These are phyloP conservation scores for Sebastes minor DNA, from an alignment of 2,797 vertebrate genomes.

Conservation along the genomic window DNA sequence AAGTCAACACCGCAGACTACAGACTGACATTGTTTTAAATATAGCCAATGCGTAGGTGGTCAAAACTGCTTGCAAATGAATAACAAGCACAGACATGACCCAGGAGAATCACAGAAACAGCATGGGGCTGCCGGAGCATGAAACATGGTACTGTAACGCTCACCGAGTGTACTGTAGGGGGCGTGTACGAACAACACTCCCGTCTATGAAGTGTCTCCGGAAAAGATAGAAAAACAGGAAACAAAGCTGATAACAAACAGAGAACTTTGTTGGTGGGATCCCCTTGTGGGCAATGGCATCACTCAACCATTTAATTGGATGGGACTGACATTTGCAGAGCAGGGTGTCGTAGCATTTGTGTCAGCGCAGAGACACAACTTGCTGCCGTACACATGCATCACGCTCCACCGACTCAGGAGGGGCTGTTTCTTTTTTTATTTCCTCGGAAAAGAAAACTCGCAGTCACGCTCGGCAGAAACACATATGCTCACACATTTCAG, in stretches of 20 bases:
- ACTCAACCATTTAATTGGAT: constrained; percentile 78
- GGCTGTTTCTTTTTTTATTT: constrained; percentile 2
- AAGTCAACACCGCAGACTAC: constrained; percentile 63
- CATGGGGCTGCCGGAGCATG: constrained; percentile 19
- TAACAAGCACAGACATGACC: constrained; percentile 65
- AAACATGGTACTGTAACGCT: constrained; percentile 24
- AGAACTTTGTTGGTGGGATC: constrained; percentile 60
- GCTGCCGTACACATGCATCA: constrained; percentile 57
- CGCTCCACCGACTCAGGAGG: constrained; percentile 60
- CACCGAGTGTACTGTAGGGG: constrained; percentile 8
- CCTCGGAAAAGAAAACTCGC: constrained; percentile 42
- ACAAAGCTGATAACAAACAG: constrained; percentile 59
- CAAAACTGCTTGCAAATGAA: constrained; percentile 71
- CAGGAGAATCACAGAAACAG: constrained; percentile 43
- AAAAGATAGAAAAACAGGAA: constrained; percentile 34
- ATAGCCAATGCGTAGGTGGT: constrained; percentile 75
- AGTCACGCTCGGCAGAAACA: constrained; percentile 33
- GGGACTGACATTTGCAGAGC: constrained; percentile 78
- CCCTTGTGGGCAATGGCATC: constrained; percentile 64
- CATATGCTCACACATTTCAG: constrained; percentile 49
- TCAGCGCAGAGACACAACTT: constrained; percentile 56
- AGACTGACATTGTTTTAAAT: constrained; percentile 70
- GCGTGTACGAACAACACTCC: constrained; percentile 6
- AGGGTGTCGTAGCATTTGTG: constrained; percentile 70
- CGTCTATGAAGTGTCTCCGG: constrained; percentile 23